Evolutionary conservation across 1,140 invertebrate genomes (phyloP).

Genomic region (Ips nitidus): DNA sequence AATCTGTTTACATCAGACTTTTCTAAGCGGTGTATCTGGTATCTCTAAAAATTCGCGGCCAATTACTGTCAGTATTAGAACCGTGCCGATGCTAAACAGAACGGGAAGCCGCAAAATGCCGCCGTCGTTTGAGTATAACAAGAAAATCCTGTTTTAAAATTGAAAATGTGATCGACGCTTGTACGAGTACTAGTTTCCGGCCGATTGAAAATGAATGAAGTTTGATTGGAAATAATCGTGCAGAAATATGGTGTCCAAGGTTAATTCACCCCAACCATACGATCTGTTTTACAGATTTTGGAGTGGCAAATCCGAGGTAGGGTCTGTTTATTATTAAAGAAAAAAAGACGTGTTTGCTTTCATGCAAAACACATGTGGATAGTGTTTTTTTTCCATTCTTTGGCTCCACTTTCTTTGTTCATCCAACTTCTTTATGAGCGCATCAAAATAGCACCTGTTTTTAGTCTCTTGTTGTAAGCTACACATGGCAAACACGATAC

Average conservation of each 20-base stretch:
- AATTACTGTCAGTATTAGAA: conserved; percentile 28
- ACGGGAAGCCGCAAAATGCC: conserved; percentile 10
- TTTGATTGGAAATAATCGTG: too few relatives aligned
- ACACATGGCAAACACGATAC: too few relatives aligned
- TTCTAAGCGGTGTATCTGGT: conserved; percentile 28
- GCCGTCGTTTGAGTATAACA: neutral
- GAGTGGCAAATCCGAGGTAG: conserved; percentile 16
- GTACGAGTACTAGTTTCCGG: neutral
- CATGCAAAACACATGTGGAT: too few relatives aligned
- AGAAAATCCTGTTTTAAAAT: conserved; percentile 3
- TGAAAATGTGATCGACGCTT: conserved; percentile 4
- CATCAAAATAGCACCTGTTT: too few relatives aligned
- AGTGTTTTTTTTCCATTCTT: too few relatives aligned
- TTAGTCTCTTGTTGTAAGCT: too few relatives aligned
- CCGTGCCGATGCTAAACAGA: conserved; percentile 20
- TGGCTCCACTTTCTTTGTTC: too few relatives aligned
- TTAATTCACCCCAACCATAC: conserved; percentile 1
- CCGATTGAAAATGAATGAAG: too few relatives aligned
- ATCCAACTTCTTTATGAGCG: too few relatives aligned
- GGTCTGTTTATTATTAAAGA: conserved; percentile 1
- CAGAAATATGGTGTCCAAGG: neutral
- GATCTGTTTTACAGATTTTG: conserved; percentile 29
- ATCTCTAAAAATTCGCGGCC: conserved; percentile 33
- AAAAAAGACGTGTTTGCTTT: neutral
- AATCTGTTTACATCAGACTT: conserved; percentile 27